A percentile compares a stretch with the other conserved stretches of the same genome.
phyloP scores from a whole-genome alignment of 2,113 vertebrate genomes.

The Ursus arctos region DNA sequence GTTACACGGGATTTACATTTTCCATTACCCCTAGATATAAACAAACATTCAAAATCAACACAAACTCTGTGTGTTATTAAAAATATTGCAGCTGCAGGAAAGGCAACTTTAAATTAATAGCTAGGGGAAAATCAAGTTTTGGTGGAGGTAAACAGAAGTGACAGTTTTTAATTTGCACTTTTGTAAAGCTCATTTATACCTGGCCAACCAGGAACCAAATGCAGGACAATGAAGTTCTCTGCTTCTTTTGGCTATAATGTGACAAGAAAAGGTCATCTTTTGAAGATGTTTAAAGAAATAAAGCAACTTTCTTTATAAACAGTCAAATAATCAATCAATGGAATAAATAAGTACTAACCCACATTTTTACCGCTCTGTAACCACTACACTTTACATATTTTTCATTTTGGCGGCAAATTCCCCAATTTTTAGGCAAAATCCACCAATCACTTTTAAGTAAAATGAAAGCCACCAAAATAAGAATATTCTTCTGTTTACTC shows the following conservation, averaged over 20 bases:
- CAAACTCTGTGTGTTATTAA: conserved; percentile 89
- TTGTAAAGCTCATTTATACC: conserved; percentile 88
- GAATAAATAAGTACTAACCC: conserved; percentile 86
- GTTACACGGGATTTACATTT: conserved; percentile 89
- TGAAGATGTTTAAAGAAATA: conserved; percentile 86
- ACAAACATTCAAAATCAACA: conserved; percentile 91
- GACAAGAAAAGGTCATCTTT: conserved; percentile 82
- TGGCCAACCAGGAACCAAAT: conserved; percentile 84
- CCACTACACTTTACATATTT: conserved; percentile 81
- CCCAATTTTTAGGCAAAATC: conserved; percentile 79
- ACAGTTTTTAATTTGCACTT: conserved; percentile 86
- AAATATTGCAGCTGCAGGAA: conserved; percentile 91
- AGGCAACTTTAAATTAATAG: conserved; percentile 92
- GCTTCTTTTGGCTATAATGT: conserved; percentile 89
- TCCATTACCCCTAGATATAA: conserved; percentile 90
- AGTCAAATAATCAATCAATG: conserved; percentile 86
- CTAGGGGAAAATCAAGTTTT: conserved; percentile 88
- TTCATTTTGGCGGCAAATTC: conserved; percentile 85
- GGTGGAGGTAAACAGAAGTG: conserved; percentile 90
- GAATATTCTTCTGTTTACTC: conserved; percentile 92
- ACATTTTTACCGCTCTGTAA: conserved; percentile 79
- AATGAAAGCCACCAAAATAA: conserved; percentile 87
- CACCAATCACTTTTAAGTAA: conserved; percentile 76
- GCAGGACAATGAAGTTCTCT: conserved; percentile 85
- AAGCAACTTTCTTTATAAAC: conserved; percentile 84